Evolutionary conservation across 2,797 vertebrate genomes (phyloP).

Genomic region (Nyctibius grandis): DNA sequence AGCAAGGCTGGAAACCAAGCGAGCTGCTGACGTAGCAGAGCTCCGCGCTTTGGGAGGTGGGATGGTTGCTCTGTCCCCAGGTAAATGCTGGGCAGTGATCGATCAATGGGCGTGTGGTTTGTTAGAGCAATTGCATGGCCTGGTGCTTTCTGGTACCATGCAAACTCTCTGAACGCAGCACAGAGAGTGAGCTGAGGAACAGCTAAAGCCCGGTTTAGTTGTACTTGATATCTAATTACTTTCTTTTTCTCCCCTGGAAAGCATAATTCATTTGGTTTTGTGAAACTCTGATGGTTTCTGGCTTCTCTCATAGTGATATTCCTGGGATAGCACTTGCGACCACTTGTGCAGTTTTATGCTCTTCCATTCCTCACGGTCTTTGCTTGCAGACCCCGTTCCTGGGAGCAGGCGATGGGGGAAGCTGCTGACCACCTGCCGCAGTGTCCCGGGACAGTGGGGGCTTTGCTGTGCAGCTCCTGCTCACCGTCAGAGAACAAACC

Average conservation of each 20-base stretch:
- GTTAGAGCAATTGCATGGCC: neutral
- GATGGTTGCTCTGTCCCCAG: neutral
- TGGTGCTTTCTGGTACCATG: neutral
- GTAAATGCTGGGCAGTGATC: neutral
- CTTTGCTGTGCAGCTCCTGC: neutral
- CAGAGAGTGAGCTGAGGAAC: neutral
- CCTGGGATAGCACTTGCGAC: neutral
- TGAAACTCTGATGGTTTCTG: neutral
- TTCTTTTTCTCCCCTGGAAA: neutral
- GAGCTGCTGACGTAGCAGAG: neutral
- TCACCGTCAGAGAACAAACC: neutral
- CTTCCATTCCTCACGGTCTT: neutral
- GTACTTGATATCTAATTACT: neutral
- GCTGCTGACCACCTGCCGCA: neutral
- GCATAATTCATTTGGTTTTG: neutral
- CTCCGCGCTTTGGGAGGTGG: neutral
- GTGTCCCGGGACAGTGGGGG: neutral
- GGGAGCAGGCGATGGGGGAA: neutral
- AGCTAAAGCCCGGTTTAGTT: neutral
- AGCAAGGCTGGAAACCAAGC: neutral
- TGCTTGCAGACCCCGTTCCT: neutral
- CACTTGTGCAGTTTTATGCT: neutral
- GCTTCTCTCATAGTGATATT: neutral
- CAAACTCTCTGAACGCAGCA: neutral
- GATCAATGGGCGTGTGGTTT: fast-evolving